Percentiles rank a stretch among this genome's conserved stretches.
These are phyloP conservation scores for Notamacropus eugenii DNA, from an alignment of 2,797 vertebrate species.

Conservation along the genomic window DNA sequence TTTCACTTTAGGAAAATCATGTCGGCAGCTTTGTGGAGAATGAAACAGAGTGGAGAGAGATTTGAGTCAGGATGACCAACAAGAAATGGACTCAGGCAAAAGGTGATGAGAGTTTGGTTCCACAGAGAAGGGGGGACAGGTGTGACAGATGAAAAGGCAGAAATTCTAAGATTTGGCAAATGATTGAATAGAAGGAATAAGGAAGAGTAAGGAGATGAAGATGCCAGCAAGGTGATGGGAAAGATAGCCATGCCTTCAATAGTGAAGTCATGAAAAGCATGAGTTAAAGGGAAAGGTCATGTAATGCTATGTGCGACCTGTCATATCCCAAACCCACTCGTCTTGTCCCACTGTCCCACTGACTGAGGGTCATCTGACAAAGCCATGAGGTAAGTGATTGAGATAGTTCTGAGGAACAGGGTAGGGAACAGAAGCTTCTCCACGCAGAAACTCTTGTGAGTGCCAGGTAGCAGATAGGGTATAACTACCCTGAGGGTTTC, in stretches of 20 bases:
- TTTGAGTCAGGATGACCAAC: not conserved
- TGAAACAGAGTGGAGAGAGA: not conserved
- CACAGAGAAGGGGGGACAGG: not conserved
- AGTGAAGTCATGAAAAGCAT: not conserved
- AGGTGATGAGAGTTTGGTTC: not conserved
- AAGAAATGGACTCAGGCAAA: not conserved
- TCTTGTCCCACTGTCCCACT: not conserved
- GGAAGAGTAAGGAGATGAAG: not conserved
- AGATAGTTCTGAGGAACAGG: not conserved
- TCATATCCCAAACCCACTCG: not conserved
- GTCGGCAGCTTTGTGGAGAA: not conserved
- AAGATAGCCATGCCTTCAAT: not conserved
- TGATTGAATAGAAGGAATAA: not conserved
- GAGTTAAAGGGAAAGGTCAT: not conserved
- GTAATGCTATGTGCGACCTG: not conserved
- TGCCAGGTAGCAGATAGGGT: not conserved
- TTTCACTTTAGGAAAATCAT: not conserved
- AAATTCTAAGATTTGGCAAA: not conserved
- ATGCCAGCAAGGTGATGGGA: not conserved
- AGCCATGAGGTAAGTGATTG: not conserved
- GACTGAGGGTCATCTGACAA: not conserved
- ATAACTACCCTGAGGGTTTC: not conserved
- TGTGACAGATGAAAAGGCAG: not conserved
- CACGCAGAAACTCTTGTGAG: not conserved
- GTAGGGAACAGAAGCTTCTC: not conserved